Percentiles rank a stretch among this genome's conserved stretches.
phyloP scores from a whole-genome alignment of 2,888 invertebrate species.

The Liposcelis brunnea region DNA sequence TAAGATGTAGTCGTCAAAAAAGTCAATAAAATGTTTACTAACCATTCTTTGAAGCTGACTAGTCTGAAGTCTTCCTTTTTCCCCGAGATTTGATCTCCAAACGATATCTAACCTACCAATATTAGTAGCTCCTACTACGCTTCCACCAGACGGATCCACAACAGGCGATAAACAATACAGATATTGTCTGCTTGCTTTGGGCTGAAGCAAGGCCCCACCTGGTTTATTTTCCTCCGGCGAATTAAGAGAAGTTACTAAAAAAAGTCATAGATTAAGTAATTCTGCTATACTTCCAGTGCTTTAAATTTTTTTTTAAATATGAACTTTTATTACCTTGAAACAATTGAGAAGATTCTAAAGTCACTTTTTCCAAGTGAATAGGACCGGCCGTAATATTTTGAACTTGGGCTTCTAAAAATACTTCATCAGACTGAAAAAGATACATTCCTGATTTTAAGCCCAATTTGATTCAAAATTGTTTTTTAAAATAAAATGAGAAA shows the following conservation, averaged over 20 bases:
- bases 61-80: conserved; percentile 90
- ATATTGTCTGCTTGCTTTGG: conserved; percentile 85
- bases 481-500: conserved; percentile 10
- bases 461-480: no score
- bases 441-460: no score
- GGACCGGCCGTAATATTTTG: conserved; percentile 89
- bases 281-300: no score
- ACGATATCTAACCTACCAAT: conserved; percentile 96
- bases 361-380: conserved; percentile 86
- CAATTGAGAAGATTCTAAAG: conserved; percentile 77
- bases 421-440: conserved; percentile 41
- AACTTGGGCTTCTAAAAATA: conserved; percentile 56
- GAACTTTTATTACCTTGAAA: conserved; percentile 66
- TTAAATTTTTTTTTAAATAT: neutral
- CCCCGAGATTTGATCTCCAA: conserved; percentile 94
- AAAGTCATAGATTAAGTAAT: conserved; percentile 3
- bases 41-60: conserved; percentile 84
- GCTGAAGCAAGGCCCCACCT: conserved; percentile 68
- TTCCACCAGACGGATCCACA: conserved; percentile 39
- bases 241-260: conserved; percentile 51
- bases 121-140: conserved; percentile 63
- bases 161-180: conserved; percentile 72
- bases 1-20: no score
- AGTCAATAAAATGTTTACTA: no score
- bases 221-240: conserved; percentile 45